Base-by-base conservation (phyloP, 2,888 invertebrate species). In the Crematogaster levior region DNA sequence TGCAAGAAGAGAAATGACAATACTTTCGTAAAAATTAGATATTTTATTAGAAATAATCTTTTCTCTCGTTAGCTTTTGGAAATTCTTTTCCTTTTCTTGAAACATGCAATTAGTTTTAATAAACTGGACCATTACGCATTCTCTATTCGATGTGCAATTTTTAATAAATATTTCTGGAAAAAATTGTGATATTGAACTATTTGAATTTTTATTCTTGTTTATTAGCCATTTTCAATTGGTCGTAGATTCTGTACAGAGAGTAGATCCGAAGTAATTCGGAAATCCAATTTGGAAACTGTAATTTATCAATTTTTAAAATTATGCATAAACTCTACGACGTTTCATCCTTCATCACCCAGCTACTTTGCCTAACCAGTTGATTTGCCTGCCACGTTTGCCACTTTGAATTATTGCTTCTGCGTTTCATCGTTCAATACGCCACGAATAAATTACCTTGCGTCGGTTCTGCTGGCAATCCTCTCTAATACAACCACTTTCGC, bases 361-460 rank as follows among this genome's bases (percentile, higher is more conserved):
- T 73, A 73, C 40, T 58, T 72, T 43, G 40, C 27, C n/a, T 43
- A 73, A 58, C 58, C 51, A 34, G 84, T 88, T 88, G 90, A 90
- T 90, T 90, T 88, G 88, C 90, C 84, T 85, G 83, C 70, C 87
- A 84, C 86, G 88, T 86, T 84, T 85, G 82, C 81, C 86, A 87
- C 86, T 88, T 85, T 90, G 89, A 90, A 87, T 90, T 90, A 90
- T 90, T 90, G 90, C 90, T 84, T 84, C 81, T 86, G 90, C 90
- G 86, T 89, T 90, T 84, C 87, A 84, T 83, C 85, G 72, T 77
- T 77, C 89, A 90, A 90, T 90, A 88, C 86, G 84, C 82, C 86
- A 83, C 84, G 87, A 88, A 90, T 90, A 88, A 90, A 90, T 90
- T 90, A 90, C 84, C 77, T 40, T 15, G 60, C 74, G 48, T n/a